Evolutionary conservation across 2,797 vertebrate species (phyloP), one percentile per base, ranked within the genome.

Genomic region (Setipinna tenuifilis): DNA sequence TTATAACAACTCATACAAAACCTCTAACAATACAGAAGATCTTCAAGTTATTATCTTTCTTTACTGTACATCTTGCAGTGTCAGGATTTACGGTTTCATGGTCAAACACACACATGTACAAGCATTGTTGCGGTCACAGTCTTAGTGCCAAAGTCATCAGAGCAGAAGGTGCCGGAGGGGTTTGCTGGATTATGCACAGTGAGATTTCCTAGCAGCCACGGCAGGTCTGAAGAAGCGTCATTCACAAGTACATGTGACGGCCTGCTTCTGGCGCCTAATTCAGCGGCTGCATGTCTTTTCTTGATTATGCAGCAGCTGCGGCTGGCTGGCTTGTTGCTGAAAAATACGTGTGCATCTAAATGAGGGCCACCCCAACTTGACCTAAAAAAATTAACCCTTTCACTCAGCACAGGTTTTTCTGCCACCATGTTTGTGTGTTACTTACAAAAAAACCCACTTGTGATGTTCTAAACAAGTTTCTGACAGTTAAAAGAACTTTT

Each of bases 331-430:
- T 75, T 31, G 68, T 31, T 75, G 68, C 62, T 31, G 21, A 41
- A 78, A 78, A 35, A 78, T 2, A 44, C 7, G 41, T 41, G 71
- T 78, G 71, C 71, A 78, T 78, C 35, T 78, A 44, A 44, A 78
- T 78, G 71, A 78, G 71, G 68, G 31, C 71, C 71, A 19, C 17
- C 71, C 71, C 31, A 44, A 78, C 35, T 19, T 6, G 35, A 44
- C 31, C 35, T 21, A 54, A 41, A 78, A 9, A 41, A 6, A 44
- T 41, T 78, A 21, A 78, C 31, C 35, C 71, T 3, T 78, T 78
- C 71, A 78, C 6, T 41, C 35, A 44, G 31, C 6, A 12, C 31
- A 31, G 31, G 12, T 44, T 6, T 21, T 41, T 31, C 12, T 11
- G 12, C 65, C 17, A 0, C 1, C 17, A 41, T 19, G 41, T 41